phyloP scores from a whole-genome alignment of 2,888 invertebrate species.

The Melanostoma mellinum region DNA sequence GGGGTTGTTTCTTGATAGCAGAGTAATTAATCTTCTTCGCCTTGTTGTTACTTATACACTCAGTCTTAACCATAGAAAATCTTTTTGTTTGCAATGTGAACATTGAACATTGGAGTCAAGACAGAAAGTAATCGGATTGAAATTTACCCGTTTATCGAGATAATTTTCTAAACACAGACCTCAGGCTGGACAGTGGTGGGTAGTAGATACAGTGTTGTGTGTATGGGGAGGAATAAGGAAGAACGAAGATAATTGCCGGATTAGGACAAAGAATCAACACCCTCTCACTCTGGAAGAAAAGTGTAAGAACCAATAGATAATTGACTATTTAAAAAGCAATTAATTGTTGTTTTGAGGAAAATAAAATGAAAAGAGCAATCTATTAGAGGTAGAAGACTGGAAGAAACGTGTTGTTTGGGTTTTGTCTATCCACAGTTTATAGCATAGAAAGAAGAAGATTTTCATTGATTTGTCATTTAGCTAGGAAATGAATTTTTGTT shows the following conservation, averaged over 20 bases:
- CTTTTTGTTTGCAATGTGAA: constrained; percentile 30
- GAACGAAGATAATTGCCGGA: constrained; percentile 46
- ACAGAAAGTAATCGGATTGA: constrained; percentile 43
- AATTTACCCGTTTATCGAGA: constrained; percentile 52
- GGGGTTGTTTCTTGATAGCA: constrained; percentile 25
- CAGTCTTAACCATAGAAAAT: neutral
- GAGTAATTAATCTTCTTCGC: constrained; percentile 45
- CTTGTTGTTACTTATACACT: neutral
- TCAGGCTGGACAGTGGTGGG: neutral
- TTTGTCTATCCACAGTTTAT: no score
- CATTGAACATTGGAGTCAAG: constrained; percentile 8
- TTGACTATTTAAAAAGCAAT: constrained; percentile 49
- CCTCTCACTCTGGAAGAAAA: neutral
- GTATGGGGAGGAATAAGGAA: constrained; percentile 2
- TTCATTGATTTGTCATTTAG: no score
- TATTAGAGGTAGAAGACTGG: no score
- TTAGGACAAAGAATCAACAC: constrained; percentile 37
- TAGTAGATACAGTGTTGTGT: constrained; percentile 17
- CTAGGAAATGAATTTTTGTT: no score
- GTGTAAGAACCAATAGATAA: constrained; percentile 52
- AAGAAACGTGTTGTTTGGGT: no score
- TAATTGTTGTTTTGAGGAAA: constrained; percentile 32
- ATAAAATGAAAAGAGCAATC: neutral
- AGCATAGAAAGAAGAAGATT: no score
- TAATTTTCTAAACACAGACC: constrained; percentile 22